A percentile compares a stretch with the other conserved stretches of the same genome.
Evolutionary conservation across 2,888 invertebrate genomes (phyloP).

Genomic region (Nineta flava): DNA sequence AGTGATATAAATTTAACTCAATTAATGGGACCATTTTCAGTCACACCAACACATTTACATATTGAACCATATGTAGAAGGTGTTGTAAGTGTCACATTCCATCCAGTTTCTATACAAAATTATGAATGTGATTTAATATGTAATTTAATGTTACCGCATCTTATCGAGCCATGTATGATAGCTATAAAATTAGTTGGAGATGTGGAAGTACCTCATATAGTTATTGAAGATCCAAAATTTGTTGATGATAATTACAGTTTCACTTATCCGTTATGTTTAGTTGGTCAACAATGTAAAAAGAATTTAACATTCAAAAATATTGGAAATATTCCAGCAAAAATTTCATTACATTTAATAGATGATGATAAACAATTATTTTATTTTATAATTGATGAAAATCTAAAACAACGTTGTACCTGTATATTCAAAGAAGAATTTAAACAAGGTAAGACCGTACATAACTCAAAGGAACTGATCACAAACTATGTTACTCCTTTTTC

Average conservation of each 20-base stretch:
- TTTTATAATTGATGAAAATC: no score
- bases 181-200: constrained; percentile 23
- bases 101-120: constrained; percentile 27
- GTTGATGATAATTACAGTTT: constrained; percentile 16
- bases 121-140: background rate
- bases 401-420: no score
- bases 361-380: constrained; percentile 12
- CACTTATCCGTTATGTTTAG: constrained; percentile 22
- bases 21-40: constrained; percentile 18
- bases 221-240: constrained; percentile 21
- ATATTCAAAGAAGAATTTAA: no score
- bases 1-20: no score
- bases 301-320: constrained; percentile 24
- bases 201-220: constrained; percentile 28
- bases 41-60: constrained; percentile 19
- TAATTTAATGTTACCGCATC: background rate
- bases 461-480: no score
- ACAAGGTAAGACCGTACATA: no score
- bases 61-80: constrained; percentile 24
- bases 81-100: constrained; percentile 24
- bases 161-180: background rate
- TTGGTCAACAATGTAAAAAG: constrained; percentile 16
- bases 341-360: constrained; percentile 23
- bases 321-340: constrained; percentile 24
- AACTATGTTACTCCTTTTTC: no score